Evolutionary conservation across 2,113 vertebrate genomes (phyloP).

Genomic region (Poeciliopsis turrubarensis): DNA sequence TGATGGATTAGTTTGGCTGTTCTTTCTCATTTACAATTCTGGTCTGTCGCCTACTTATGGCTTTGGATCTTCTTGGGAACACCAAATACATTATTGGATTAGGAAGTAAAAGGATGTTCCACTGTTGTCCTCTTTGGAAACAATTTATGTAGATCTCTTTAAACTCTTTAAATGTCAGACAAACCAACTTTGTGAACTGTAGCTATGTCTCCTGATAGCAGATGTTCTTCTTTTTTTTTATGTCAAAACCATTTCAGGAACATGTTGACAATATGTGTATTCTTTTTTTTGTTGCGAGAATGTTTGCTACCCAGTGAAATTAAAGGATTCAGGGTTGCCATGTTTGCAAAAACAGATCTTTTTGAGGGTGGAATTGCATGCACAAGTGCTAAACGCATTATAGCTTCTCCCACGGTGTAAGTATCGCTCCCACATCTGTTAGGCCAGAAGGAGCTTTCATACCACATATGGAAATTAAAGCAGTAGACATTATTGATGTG

Average conservation of each 20-base stretch:
- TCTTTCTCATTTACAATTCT: conserved; percentile 61
- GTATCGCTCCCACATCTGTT: conserved; percentile 64
- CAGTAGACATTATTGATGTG: conserved; percentile 5
- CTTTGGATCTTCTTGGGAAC: conserved; percentile 55
- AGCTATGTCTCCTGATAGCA: conserved; percentile 47
- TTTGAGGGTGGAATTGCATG: conserved; percentile 55
- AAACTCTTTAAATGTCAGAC: conserved; percentile 55
- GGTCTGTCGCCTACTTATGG: conserved; percentile 42
- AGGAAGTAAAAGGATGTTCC: conserved; percentile 64
- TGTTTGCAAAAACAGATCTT: conserved; percentile 21
- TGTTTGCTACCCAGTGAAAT: not conserved
- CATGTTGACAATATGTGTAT: not conserved
- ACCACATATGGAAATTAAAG: conserved; percentile 48
- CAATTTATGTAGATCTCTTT: conserved; percentile 42
- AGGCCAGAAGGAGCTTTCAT: conserved; percentile 62
- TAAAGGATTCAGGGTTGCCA: not conserved
- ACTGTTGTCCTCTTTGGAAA: conserved; percentile 46
- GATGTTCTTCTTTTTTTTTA: conserved; percentile 19
- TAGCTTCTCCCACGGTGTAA: conserved; percentile 27
- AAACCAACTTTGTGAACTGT: conserved; percentile 59
- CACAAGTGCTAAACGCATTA: conserved; percentile 54
- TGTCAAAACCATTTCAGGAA: not conserved
- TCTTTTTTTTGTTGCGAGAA: not conserved
- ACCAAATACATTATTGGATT: conserved; percentile 64
- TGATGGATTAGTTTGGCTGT: conserved; percentile 36